Percentiles rank a stretch among this genome's conserved stretches.
Evolutionary conservation across 2,888 invertebrate genomes (phyloP).

Genomic region (Yponomeuta cagnagella): DNA sequence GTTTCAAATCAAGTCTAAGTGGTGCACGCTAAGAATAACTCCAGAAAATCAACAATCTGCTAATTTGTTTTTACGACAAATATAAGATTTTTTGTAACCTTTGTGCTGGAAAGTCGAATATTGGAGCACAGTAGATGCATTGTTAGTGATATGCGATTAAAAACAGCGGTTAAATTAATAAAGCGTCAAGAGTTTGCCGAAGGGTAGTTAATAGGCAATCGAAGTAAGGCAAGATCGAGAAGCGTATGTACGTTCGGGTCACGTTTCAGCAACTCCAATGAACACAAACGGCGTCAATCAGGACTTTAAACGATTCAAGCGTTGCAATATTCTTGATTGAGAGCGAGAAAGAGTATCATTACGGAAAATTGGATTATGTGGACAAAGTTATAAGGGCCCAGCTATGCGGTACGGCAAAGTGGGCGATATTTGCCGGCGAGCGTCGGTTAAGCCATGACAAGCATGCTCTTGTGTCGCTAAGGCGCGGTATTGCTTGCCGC

Average conservation of each 20-base stretch:
- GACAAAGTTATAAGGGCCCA: constrained; percentile 5
- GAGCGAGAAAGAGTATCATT: constrained; percentile 6
- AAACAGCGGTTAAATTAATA: not conserved
- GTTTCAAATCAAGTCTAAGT: too few species aligned
- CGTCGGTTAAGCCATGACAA: not conserved
- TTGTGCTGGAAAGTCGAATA: not conserved
- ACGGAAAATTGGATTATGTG: not conserved
- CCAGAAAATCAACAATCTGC: not conserved
- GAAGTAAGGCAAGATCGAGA: too few species aligned
- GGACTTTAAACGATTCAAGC: not conserved
- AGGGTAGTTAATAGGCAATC: too few species aligned
- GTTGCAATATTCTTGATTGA: constrained; percentile 5
- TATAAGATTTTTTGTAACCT: not conserved
- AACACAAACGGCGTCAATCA: constrained; percentile 1
- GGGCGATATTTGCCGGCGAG: not conserved
- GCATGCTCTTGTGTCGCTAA: constrained; percentile 31
- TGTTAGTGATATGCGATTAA: not conserved
- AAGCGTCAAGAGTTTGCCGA: not conserved
- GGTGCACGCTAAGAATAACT: not conserved
- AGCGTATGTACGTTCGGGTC: too few species aligned
- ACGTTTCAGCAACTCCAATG: not conserved
- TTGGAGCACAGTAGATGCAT: not conserved
- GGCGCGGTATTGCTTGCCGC: constrained; percentile 61
- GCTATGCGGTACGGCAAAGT: not conserved
- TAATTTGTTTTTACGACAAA: constrained; percentile 2